Evolutionary conservation across 2,113 vertebrate species (phyloP).

Genomic region (Psilopsiagon aymara): DNA sequence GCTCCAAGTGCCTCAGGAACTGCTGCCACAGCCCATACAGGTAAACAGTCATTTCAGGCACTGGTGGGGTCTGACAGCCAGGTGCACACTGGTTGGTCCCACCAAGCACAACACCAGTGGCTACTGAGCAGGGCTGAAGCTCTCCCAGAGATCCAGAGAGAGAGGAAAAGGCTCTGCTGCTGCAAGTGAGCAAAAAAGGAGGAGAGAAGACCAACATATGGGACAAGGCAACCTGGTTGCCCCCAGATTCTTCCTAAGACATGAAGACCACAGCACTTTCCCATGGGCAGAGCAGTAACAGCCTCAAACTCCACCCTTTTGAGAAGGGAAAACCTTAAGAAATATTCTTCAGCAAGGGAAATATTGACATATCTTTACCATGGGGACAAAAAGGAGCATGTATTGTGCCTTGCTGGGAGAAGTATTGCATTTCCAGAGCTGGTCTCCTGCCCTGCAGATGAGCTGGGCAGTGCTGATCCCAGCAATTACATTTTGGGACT

Average conservation of each 20-base stretch:
- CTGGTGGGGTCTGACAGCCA: background rate
- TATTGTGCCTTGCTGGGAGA: background rate
- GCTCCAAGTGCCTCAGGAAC: background rate
- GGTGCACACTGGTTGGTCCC: background rate
- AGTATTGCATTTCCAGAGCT: fast-evolving
- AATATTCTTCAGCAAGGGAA: background rate
- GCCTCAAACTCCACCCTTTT: background rate
- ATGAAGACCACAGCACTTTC: background rate
- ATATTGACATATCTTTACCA: background rate
- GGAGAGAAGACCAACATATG: fast-evolving
- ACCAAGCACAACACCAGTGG: no score
- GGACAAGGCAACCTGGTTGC: background rate
- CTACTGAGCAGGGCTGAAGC: background rate
- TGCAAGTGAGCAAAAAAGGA: background rate
- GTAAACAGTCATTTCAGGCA: background rate
- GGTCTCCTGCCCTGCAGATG: background rate
- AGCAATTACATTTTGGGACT: fast-evolving
- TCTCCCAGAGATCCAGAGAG: background rate
- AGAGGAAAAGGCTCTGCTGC: background rate
- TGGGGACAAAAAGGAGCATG: background rate
- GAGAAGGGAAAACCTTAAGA: background rate
- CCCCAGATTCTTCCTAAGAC: background rate
- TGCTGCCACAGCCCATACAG: background rate
- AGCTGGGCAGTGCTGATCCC: background rate
- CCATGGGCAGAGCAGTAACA: background rate